Evolutionary conservation across 2,113 vertebrate genomes (phyloP), one percentile per base, ranked within the genome.

Genomic region (Odobenus rosmarus): DNA sequence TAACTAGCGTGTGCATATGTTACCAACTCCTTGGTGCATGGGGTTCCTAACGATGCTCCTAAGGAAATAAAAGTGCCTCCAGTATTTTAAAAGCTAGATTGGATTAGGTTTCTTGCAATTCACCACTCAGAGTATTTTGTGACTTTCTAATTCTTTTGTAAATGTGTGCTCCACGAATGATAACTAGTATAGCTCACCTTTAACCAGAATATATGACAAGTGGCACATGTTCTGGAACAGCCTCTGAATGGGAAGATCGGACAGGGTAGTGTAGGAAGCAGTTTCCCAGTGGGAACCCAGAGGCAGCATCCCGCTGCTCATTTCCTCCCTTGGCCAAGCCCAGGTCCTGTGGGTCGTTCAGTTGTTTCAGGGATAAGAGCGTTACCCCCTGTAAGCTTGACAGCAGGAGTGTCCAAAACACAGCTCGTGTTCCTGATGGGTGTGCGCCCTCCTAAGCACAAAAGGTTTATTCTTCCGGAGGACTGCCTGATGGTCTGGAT

Each of bases 1-100:
- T 90, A 83, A 28, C 49, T 53, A 93, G 36, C 7, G 39, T 59
- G 82, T 93, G 92, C 57, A 93, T 85, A 76, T 72, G 88, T 88
- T 61, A 84, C 71, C 72, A 90, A 28, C 71, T 90, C 62, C 79
- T 88, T 23, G 16, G 77, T 36, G 16, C 42, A 13, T 28, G 18
- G n/a, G 24, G 15, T 59, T 95, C 71, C 51, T 57, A 82, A 71
- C 7, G 46, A 96, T 19, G n/a, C 19, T 76, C 33, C 94, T 53
- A 71, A 96, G 33, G 62, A 96, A 92, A 62, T 76, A 80, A 16
- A 96, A 88, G 9, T 24, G 76, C 0, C 53, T 33, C 91, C 46
- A 3, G 39, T 79, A 55, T 85, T 72, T 76, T 90, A 42, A 92
- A 71, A 92, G 28, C 31, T 12, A 62, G 42, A 23, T 59, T 64